Evolutionary conservation across 2,888 invertebrate genomes (phyloP), one percentile per base, ranked within the genome.

Genomic region (Cynaeus angustus): DNA sequence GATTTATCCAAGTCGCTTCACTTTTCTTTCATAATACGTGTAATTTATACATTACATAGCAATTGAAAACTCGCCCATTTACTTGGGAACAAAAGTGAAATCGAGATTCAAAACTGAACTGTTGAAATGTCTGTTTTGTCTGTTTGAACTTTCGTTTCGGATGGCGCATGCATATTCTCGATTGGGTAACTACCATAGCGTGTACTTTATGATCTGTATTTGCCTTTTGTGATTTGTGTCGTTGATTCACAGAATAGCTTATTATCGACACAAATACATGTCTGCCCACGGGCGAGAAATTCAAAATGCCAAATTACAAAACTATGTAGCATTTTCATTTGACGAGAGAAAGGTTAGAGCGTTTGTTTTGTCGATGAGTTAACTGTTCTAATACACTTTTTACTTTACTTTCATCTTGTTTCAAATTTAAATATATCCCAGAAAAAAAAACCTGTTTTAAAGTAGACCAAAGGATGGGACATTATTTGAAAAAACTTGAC

Each of bases 121-220:
- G 71, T 74, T 75, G 78, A 78, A 78, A 76, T 71, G 72, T 70
- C 74, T 65, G 74, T 75, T 77, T 76, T 72, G 75, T 74, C 69
- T 77, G 69, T 77, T 75, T 77, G 74, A 78, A 78, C 77, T 78
- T 77, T 78, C 77, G 70, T 76, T 77, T 76, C 48, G 74, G 73
- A 59, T 59, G 59, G 59, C 59, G 68, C 66, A 68, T 69, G 72
- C 61, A 68, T 67, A 70, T 72, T 41, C 48, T 37, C 33, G 59
- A 72, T 74, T 73, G 68, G 46, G 56, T 38, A 73, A 70, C 43
- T 41, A 21, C 33, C 48, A 41, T 52, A 61, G 33, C 38, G 43
- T 48, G 14, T 66, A 43, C 52, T 68, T 68, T 68, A 68, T 68
- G 68, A 68, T 68, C 68, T 52, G 68, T 33, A 68, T 68, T 66